Base-by-base conservation (phyloP, 1,140 invertebrate species). In the Drosophila asahinai region DNA sequence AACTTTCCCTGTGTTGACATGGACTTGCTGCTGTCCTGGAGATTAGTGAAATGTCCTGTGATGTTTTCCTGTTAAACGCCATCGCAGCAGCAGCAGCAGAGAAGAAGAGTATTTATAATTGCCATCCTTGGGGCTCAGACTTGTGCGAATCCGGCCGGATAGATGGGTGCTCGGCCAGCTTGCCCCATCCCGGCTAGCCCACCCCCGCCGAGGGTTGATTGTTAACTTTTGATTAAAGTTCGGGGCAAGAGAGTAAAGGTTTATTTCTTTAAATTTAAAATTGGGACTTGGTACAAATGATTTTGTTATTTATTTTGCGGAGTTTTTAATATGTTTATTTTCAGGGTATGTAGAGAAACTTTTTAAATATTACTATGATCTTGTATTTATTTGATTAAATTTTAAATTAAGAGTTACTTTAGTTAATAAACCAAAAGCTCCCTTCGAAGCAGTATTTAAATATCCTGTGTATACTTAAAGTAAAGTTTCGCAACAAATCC, bases 51-150 rank as follows among this genome's bases (percentile, higher is more conserved):
- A 62, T 68, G 58, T 62, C 78, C 66, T 80, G 63, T 77, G 72
- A 77, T 83, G 83, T 87, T 80, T 77, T 66, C 47, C 66, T 55
- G 45, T 65, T 77, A 83, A 87, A 87, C 77, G 54, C 38, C 65
- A 52, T 22, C 57, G 40, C 14, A 73, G 47, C 33, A 36, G 33
- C 38, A 73, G 47, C 33, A 36, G 33, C 38, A 14, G 19, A 57
- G 55, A 43, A 30, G 54, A 60, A 80, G 77, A 83, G 71, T 80
- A 77, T 89, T 77, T 83, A 80, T 89, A 86, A 89, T 83, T 77
- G 48, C 63, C 68, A 54, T 64, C 80, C 68, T 55, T 8, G 49
- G 55, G 77, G 67, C 76, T 43, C 51, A 66, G 55, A 75, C 68
- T 76, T 45, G 54, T 80, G 52, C 68, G 47, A 65, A 70, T 73